Evolutionary conservation across 30 jellyfish, hydroid and myxozoan species (phyloP), one percentile per base, ranked within the genome.

Genomic region (Clytia hemisphaerica): DNA sequence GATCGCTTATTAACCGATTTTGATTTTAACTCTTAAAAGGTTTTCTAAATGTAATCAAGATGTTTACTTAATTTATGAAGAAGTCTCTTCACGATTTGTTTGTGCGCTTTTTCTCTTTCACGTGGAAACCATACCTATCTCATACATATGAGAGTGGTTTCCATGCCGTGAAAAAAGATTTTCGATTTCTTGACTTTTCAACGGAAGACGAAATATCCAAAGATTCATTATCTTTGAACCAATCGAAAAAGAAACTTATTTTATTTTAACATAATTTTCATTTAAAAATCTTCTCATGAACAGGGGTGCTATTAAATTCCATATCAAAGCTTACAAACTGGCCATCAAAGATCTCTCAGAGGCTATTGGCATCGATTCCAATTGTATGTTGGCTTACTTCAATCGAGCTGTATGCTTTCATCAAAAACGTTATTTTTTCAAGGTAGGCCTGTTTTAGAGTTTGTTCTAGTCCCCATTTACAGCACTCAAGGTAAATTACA

Each of bases 371-470:
- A 37, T 80, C 16, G 89, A 89, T 49, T 72, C 78, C 21, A 55
- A 63, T 40, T 89, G 98, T 54, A 35, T 47, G 30, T 54, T 89
- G 37, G 98, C 98, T 10, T 89, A 79, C 77, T 89, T 73, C 83
- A 81, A 81, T 51, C 80, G 98, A 53, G 98, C 98, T 0, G 95
- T 81, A 42, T 89, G 98, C 44, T 80, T 54, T 58, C 98, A 89
- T 33, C 16, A 22, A 35, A 65, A 65, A 65, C 37, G 42, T 4
- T 44, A 19, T 65, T 65, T 35, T 65, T 65, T 32, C 37, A 37
- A 22, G 78, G 78, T 65, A 44, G 4, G 64, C 64, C 64, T 30
- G 9, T 21, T 42, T 0, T 21, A 42, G 54, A 12, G 18, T 19
- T 42, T 0, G 18, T 42, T 0, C 18, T 19, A 40, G 28, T 14